Percentiles rank a stretch among this genome's conserved stretches.
Conservation (phyloP, 1,140 invertebrate genomes). For the Fopius arisanus region DNA sequence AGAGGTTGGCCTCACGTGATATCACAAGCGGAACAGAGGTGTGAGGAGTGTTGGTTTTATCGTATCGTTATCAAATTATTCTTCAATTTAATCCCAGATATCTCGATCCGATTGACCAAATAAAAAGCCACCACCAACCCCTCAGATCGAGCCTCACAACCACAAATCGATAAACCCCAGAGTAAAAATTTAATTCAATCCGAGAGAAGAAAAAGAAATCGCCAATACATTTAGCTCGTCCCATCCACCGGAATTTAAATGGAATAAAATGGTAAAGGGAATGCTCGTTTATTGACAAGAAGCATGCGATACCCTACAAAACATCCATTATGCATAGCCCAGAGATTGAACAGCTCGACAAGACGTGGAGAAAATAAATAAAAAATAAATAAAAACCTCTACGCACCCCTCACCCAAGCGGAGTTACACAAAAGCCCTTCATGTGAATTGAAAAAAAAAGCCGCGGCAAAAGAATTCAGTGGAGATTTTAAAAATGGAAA, state of each 20-base stretch:
- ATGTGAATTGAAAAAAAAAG: neutral
- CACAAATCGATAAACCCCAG: too few relatives aligned
- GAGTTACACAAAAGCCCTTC: slow-evolving; percentile 20
- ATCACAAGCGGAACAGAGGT: slow-evolving; percentile 2
- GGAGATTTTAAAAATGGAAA: slow-evolving; percentile 19
- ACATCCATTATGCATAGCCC: slow-evolving; percentile 57
- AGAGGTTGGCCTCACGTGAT: slow-evolving; percentile 6
- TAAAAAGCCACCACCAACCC: too few relatives aligned
- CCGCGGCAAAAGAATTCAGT: neutral
- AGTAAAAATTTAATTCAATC: too few relatives aligned
- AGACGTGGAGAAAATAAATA: slow-evolving; percentile 36
- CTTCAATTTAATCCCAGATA: neutral
- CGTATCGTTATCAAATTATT: slow-evolving; percentile 19
- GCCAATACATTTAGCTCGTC: too few relatives aligned
- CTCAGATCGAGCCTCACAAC: too few relatives aligned
- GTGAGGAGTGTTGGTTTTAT: neutral
- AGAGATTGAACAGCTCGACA: slow-evolving; percentile 48
- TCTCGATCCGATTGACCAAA: neutral
- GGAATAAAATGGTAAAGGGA: slow-evolving; percentile 31
- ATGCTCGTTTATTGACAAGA: slow-evolving; percentile 56
- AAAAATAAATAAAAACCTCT: too few relatives aligned
- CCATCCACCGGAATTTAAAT: slow-evolving; percentile 43
- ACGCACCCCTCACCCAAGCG: neutral
- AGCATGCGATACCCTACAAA: slow-evolving; percentile 55
- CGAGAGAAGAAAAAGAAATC: neutral